A percentile compares a stretch with the other conserved stretches of the same genome.
Evolutionary conservation across 1,140 invertebrate species (phyloP).

Genomic region (Magallana angulata): DNA sequence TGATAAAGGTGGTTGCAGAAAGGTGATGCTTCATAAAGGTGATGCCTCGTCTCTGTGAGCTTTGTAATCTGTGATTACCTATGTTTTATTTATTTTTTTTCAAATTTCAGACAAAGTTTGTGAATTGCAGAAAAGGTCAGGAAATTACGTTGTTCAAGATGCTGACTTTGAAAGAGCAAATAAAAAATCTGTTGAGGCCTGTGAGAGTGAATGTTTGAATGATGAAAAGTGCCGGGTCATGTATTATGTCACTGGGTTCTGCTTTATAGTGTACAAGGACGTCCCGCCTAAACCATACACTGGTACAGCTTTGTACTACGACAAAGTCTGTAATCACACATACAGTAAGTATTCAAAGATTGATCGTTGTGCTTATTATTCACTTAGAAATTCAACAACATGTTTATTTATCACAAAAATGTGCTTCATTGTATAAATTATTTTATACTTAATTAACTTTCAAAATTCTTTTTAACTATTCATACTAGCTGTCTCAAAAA

Average conservation of each 20-base stretch:
- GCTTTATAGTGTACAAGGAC: neutral
- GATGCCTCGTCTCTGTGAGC: too few species aligned
- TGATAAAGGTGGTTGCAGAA: too few species aligned
- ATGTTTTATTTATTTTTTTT: too few species aligned
- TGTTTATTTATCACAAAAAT: too few species aligned
- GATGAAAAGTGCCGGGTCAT: neutral
- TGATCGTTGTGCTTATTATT: too few species aligned
- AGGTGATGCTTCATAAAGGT: too few species aligned
- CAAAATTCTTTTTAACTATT: too few species aligned
- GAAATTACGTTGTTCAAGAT: neutral
- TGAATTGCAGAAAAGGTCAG: neutral
- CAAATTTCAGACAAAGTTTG: neutral
- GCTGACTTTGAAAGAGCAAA: neutral
- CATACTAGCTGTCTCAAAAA: too few species aligned
- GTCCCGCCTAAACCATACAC: neutral
- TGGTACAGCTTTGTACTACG: neutral
- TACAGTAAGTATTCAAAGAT: constrained; percentile 5
- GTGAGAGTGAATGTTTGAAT: neutral
- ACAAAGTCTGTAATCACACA: neutral
- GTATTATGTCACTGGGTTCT: neutral
- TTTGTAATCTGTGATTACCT: too few species aligned
- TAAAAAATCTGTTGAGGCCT: neutral
- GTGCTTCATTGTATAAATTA: too few species aligned
- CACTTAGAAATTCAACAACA: too few species aligned
- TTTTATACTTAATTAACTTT: too few species aligned